Evolutionary conservation across 2,113 vertebrate genomes (phyloP).

Genomic region (Carettochelys insculpta): DNA sequence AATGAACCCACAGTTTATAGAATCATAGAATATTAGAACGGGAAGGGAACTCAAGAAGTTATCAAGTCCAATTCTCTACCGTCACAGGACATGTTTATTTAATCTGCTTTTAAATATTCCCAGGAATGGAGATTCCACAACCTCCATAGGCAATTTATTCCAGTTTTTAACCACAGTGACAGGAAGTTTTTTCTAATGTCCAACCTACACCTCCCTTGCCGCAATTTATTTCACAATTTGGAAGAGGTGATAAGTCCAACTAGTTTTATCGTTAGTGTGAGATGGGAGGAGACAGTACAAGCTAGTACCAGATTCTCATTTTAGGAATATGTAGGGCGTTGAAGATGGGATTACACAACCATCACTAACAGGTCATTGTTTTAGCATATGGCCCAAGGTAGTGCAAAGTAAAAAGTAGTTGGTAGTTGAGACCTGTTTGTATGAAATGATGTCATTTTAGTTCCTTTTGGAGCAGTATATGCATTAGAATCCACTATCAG

Average conservation of each 20-base stretch:
- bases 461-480: background rate
- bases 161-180: no score
- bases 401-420: background rate
- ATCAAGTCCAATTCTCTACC: no score
- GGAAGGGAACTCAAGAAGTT: no score
- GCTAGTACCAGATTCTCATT: background rate
- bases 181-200: no score
- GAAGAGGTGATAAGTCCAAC: fast-evolving
- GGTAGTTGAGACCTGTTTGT: background rate
- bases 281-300: background rate
- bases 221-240: background rate
- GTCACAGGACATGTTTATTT: no score
- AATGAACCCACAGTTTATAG: background rate
- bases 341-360: background rate
- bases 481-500: background rate
- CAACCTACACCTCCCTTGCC: no score
- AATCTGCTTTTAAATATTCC: no score
- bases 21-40: no score
- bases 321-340: background rate
- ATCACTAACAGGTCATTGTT: background rate
- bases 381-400: background rate
- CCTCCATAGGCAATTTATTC: no score
- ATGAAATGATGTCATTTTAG: background rate
- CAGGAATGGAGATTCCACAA: no score
- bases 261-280: background rate